Base-by-base conservation (phyloP, 2,888 invertebrate species). In the Criorhina ranunculi region DNA sequence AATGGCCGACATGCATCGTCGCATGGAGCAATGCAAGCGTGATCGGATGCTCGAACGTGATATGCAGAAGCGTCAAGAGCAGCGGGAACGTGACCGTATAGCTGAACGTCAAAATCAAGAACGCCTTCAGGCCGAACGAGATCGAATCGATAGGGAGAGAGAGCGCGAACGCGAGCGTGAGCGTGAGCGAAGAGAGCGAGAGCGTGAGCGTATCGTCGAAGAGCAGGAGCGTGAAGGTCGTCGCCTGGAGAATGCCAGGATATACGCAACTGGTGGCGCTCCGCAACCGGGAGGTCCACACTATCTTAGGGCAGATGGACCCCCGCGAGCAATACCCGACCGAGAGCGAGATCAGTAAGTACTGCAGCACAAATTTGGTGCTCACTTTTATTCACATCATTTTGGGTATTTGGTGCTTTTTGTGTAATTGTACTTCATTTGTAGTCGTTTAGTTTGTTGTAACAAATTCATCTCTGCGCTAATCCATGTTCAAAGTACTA, bases 341-440 rank as follows among this genome's bases (percentile, higher is more conserved):
- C 89, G 91, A 9, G 91, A 91, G 35, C 88, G 91, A 72, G 91
- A 91, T 86, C 88, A 90, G 91, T 91, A 89, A 90, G 91, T 90
- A 49, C 33, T 33, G n/a, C 0, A 29, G 49, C 17, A 17, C 19
- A 37, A 1, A 69, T 17, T 2, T 8, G 19, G 1, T 37, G 17
- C 33, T 12, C 33, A 19, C 24, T 2, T 76, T 44, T 40, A 9
- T 49, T 62, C 11, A 49, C 51, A 73, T 70, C 49, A 62, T 73
- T 69, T 67, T 67, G 37, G 67, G 75, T 33, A 51, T 62, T 42
- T 66, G 66, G 35, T 73, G 72, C 69, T 78, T 69, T 69, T 67
- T 51, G 40, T 35, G 49, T 40, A 60, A 44, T n/a, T 69, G 17
- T 57, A 49, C 6, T 15, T 86, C 70, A 76, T 75, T 66, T 70